These are phyloP conservation scores for Philonicus albiceps DNA, from an alignment of 2,888 invertebrate genomes.

Conservation along the genomic window DNA sequence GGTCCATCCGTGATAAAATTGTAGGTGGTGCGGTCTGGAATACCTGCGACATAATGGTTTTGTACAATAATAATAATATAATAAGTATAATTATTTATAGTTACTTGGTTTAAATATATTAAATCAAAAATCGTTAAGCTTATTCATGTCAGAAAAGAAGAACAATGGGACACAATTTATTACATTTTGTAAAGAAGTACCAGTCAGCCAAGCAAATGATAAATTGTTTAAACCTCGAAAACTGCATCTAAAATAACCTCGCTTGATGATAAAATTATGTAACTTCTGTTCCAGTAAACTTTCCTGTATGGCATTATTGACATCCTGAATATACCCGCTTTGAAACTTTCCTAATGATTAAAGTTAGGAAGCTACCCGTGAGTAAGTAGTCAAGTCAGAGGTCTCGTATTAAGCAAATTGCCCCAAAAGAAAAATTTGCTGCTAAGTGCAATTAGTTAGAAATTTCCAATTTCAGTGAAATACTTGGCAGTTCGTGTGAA, in stretches of 20 bases:
- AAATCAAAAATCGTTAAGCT: too few species aligned
- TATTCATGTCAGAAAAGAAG: too few species aligned
- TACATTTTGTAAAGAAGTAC: background rate
- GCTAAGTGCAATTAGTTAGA: background rate
- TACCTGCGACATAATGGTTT: too few species aligned
- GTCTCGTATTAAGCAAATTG: background rate
- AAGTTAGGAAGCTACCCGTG: background rate
- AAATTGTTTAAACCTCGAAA: background rate
- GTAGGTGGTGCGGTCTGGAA: too few species aligned
- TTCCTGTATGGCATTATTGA: background rate
- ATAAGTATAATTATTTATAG: too few species aligned
- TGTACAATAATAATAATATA: too few species aligned
- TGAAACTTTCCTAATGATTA: background rate
- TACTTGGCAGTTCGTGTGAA: background rate
- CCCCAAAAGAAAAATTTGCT: background rate
- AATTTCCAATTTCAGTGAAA: background rate
- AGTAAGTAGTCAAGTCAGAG: background rate
- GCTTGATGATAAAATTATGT: background rate
- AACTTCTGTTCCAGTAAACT: background rate
- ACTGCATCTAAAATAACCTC: background rate
- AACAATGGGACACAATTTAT: background rate
- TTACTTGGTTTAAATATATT: too few species aligned
- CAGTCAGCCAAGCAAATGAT: background rate
- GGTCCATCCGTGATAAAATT: too few species aligned
- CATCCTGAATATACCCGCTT: background rate